Percentiles rank a stretch among this genome's conserved stretches.
Conservation (phyloP, 2,797 vertebrate species). For the Scolopax bukidnonensis region DNA sequence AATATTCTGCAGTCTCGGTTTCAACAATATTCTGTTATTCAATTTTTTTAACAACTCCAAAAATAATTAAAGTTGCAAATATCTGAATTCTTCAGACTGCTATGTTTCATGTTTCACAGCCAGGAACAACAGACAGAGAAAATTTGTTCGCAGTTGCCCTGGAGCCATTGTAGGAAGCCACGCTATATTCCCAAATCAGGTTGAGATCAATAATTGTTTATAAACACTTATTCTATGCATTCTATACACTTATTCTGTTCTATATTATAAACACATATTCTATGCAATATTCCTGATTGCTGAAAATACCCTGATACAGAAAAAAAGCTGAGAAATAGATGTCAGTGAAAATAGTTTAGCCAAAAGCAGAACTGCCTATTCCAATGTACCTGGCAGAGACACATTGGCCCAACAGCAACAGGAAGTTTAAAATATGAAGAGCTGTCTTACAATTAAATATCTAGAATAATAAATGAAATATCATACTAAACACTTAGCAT, state of each 20-base stretch:
- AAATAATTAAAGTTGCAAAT: not conserved
- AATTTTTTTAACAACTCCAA: not conserved
- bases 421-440: not conserved
- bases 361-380: not conserved
- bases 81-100: not conserved
- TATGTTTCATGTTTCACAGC: not conserved
- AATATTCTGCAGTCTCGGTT: not conserved
- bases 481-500: not conserved
- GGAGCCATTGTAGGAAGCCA: not conserved
- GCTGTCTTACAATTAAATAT: slow-evolving; percentile 38
- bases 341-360: not conserved
- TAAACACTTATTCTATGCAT: not conserved
- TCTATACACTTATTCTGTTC: not conserved
- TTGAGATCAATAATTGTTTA: not conserved
- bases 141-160: not conserved
- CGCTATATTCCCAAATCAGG: not conserved
- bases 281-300: not conserved
- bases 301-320: not conserved
- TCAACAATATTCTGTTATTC: not conserved
- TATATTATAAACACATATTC: not conserved
- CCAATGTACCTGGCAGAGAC: not conserved
- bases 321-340: not conserved
- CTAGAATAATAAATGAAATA: slow-evolving; percentile 34
- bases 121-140: not conserved
- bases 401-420: not conserved